These are phyloP conservation scores for Brachionus angularis DNA, from an alignment of 1,140 invertebrate genomes.

Conservation along the genomic window DNA sequence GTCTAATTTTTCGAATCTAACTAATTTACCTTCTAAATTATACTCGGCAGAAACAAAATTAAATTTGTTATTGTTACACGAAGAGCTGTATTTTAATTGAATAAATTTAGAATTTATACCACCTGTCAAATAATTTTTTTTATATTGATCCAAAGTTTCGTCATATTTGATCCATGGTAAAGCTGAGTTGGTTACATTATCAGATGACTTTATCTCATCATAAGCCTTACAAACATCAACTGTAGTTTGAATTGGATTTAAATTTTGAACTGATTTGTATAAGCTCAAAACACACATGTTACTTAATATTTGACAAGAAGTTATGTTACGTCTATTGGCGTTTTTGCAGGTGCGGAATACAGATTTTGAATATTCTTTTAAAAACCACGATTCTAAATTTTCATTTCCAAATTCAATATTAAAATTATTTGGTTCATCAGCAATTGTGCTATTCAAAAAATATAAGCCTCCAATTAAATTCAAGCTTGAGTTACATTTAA, in stretches of 20 bases:
- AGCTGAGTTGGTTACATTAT: too few species aligned
- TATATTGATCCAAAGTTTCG: neutral
- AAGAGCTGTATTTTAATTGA: neutral
- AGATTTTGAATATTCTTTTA: neutral
- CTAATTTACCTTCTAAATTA: neutral
- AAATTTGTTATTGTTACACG: neutral
- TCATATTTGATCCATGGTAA: slow-evolving; percentile 4
- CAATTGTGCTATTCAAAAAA: neutral
- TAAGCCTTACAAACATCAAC: too few species aligned
- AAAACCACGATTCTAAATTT: slow-evolving; percentile 15
- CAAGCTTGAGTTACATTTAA: neutral
- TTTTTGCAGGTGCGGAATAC: neutral
- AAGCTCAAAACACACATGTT: slow-evolving; percentile 68
- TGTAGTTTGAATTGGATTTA: too few species aligned
- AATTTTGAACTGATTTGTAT: slow-evolving; percentile 51
- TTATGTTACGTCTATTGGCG: slow-evolving; percentile 48
- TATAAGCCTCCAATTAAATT: slow-evolving; percentile 6
- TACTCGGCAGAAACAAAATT: neutral
- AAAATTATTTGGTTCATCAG: neutral
- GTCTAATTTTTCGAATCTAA: neutral
- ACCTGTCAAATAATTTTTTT: neutral
- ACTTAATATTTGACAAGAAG: slow-evolving; percentile 66
- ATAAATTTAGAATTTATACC: slow-evolving; percentile 7
- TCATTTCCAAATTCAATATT: neutral
- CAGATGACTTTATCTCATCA: too few species aligned